Evolutionary conservation across 1,140 invertebrate species (phyloP), one percentile per base, ranked within the genome.

Genomic region (Drosophila tristis): DNA sequence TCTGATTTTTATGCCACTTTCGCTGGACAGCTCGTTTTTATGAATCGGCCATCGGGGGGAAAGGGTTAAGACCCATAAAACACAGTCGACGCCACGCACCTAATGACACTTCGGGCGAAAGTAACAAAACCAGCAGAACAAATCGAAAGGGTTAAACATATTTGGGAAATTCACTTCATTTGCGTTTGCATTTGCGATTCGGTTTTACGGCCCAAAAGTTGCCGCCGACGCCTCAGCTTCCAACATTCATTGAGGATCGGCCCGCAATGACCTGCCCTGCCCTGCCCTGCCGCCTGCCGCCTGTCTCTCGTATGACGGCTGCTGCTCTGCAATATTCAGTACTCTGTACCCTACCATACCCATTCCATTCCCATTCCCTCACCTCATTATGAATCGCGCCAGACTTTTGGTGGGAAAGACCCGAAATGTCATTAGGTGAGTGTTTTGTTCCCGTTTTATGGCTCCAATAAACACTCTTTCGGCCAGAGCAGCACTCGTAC

Each of bases 341-440:
- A 20, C 43, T 54, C 53, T 31, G 31, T 43, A 20, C 35, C 29
- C 15, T 49, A 16, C 44, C 13, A 20, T 20, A 20, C 20, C 20
- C 2, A 20, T 20, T 2, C 20, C 20, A 16, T 50, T 29, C 25
- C 54, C 42, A 31, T 65, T 48, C 6, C 23, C n/a, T n/a, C n/a
- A n/a, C n/a, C 61, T 78, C 68, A 81, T 90, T 86, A 90, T 90
- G 78, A 90, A 86, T 82, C 61, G 78, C 50, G 67, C 80, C 86
- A 90, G 85, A 90, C 85, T 78, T 90, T 86, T 90, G 87, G 70
- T 86, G 87, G 85, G 85, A 89, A 89, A 89, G 68, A 71, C 85
- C 85, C 72, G 73, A 80, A 84, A 90, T 90, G 76, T 89, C 79
- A 90, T 89, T 90, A 89, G 85, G 54, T 74, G 67, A 74, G 39